phyloP scores from a whole-genome alignment of 2,113 vertebrate species.

The Rissa tridactyla region DNA sequence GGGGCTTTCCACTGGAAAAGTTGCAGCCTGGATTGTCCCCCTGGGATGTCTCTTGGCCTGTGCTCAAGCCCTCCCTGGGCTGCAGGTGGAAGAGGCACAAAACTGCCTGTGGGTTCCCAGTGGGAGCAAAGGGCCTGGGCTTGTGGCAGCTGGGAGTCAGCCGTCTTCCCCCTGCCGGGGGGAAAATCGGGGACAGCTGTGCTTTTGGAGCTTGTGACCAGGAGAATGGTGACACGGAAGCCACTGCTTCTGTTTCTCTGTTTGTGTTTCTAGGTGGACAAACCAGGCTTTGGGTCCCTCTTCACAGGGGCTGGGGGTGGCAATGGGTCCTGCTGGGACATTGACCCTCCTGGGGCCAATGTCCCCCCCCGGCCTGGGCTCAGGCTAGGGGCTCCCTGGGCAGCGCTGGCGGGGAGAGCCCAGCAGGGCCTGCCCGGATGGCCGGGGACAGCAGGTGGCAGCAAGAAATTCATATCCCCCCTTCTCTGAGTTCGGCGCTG shows the following conservation, averaged over 20 bases:
- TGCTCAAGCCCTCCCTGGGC: background rate
- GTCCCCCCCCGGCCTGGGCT: too few relatives aligned
- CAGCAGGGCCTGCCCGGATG: background rate
- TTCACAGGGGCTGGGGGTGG: background rate
- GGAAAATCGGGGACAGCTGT: background rate
- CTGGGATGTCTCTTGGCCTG: background rate
- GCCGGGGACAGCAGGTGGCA: slow-evolving; percentile 23
- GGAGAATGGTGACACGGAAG: background rate
- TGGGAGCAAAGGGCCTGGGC: background rate
- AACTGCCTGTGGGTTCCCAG: background rate
- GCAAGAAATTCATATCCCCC: background rate
- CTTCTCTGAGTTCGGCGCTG: fast-evolving
- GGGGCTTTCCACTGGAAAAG: background rate
- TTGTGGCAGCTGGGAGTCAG: background rate
- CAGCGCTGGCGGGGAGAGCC: background rate
- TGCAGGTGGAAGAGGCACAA: background rate
- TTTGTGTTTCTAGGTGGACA: background rate
- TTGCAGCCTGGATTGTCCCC: background rate
- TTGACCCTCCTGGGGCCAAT: too few relatives aligned
- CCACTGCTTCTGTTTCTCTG: background rate
- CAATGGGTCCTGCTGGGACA: background rate
- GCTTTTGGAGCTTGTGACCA: background rate
- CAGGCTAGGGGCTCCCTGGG: background rate
- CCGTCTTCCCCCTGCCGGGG: background rate
- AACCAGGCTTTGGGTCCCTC: background rate